Evolutionary conservation across 2,797 vertebrate genomes (phyloP), one percentile per base, ranked within the genome.

Genomic region (Sebastes wilsoni): DNA sequence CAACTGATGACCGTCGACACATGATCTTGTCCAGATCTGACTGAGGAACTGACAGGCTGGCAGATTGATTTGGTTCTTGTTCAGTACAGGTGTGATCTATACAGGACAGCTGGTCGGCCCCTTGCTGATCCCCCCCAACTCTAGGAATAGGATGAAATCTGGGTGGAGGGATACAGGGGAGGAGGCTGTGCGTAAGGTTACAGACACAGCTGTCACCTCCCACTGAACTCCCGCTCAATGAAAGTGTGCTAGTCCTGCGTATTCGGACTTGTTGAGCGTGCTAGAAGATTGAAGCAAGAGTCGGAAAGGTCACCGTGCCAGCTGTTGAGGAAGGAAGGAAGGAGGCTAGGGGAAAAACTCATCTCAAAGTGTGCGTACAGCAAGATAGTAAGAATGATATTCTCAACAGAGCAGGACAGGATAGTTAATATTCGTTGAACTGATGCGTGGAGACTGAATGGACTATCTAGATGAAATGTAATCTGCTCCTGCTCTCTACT

Each of bases 161-260:
- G 81, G 66, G 38, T 65, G 66, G 59, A 70, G 65, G 66, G 88
- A 84, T 72, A 69, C 73, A 77, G 74, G 75, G 68, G 84, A 82
- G 76, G 55, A 82, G 76, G 52, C 58, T 75, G 74, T 72, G 83
- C 79, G 89, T 90, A 72, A 83, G 89, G 92, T 92, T 89, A 89
- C 83, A 72, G 68, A 65, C 80, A 90, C 93, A 94, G 92, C 92
- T 93, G 93, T 91, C 91, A 87, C 82, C 83, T 83, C 75, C 79
- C 75, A 80, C 76, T 87, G 68, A 88, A 88, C 77, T 78, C 77
- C 70, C 46, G 70, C 79, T 82, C 65, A 79, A 68, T 77, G 82
- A 87, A 90, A 87, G 90, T 77, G 81, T 32, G 79, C 28, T 27
- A 56, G 62, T 38, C 12, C 4, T 23, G 72, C 42, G 1, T 79